Evolutionary conservation across 2,797 vertebrate species (phyloP).

Genomic region (Selene dorsalis): DNA sequence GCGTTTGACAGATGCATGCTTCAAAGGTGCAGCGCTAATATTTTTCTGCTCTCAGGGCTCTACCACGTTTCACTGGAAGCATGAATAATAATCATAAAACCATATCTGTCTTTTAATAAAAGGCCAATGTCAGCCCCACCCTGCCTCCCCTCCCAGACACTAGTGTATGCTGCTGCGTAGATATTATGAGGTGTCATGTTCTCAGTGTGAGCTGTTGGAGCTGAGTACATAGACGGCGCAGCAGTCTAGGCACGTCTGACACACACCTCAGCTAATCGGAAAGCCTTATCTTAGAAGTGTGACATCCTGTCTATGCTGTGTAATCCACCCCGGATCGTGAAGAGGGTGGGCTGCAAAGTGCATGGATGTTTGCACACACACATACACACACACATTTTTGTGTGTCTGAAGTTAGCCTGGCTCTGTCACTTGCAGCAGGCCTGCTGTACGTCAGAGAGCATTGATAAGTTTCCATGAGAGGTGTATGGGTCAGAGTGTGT

Average conservation of each 20-base stretch:
- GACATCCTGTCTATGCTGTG: conserved; percentile 76
- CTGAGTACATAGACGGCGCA: conserved; percentile 14
- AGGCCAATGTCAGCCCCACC: neutral
- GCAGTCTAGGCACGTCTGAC: conserved; percentile 61
- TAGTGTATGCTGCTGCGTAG: neutral
- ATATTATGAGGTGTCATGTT: conserved; percentile 57
- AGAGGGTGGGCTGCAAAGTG: conserved; percentile 28
- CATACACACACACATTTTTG: neutral
- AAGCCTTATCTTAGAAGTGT: conserved; percentile 76
- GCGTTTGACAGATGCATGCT: conserved; percentile 21
- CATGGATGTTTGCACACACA: conserved; percentile 2
- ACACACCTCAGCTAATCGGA: conserved; percentile 62
- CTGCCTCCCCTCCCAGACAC: neutral
- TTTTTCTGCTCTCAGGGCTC: neutral
- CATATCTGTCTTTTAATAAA: conserved; percentile 16
- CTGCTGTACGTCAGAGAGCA: conserved; percentile 29
- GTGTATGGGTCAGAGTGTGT: conserved; percentile 33
- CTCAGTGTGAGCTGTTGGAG: conserved; percentile 37
- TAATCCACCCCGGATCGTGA: conserved; percentile 61
- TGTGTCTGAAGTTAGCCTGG: conserved; percentile 38
- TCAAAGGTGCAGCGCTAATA: conserved; percentile 10
- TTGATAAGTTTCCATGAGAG: conserved; percentile 41
- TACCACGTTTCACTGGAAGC: neutral
- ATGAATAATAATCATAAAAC: neutral
- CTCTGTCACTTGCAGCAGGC: conserved; percentile 26